Evolutionary conservation across 1,140 invertebrate species (phyloP).

Genomic region (Ooceraea biroi): DNA sequence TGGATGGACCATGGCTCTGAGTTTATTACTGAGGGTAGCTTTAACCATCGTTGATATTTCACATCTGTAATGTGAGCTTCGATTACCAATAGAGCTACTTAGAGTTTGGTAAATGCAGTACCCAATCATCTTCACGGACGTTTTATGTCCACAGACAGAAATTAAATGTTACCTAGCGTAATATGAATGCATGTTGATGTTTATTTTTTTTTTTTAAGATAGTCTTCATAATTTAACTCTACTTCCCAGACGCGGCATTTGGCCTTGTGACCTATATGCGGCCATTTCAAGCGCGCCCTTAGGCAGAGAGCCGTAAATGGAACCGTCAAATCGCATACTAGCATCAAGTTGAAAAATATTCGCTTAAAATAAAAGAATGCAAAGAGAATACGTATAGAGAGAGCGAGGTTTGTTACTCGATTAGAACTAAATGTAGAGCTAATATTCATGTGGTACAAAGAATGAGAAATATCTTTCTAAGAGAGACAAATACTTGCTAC

Average conservation of each 20-base stretch:
- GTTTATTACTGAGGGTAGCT: conserved; percentile 67
- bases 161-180: conserved; percentile 53
- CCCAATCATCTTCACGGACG: conserved; percentile 35
- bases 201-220: conserved; percentile 20
- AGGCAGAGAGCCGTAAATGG: conserved; percentile 31
- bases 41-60: conserved; percentile 63
- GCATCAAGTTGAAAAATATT: conserved; percentile 18
- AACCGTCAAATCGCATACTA: neutral
- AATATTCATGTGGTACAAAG: neutral
- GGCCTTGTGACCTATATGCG: conserved; percentile 48
- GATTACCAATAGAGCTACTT: conserved; percentile 62
- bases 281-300: conserved; percentile 33
- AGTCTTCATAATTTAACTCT: conserved; percentile 40
- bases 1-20: conserved; percentile 73
- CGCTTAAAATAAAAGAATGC: neutral
- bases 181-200: conserved; percentile 47
- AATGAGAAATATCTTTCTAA: neutral
- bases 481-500: neutral
- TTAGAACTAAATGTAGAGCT: neutral
- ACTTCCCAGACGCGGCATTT: conserved; percentile 42
- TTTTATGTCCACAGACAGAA: conserved; percentile 19
- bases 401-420: neutral
- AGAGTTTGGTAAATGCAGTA: conserved; percentile 43
- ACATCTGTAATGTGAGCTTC: conserved; percentile 46
- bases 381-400: neutral